Conservation (phyloP, 2,888 invertebrate genomes). For the Cheilosia vernalis region DNA sequence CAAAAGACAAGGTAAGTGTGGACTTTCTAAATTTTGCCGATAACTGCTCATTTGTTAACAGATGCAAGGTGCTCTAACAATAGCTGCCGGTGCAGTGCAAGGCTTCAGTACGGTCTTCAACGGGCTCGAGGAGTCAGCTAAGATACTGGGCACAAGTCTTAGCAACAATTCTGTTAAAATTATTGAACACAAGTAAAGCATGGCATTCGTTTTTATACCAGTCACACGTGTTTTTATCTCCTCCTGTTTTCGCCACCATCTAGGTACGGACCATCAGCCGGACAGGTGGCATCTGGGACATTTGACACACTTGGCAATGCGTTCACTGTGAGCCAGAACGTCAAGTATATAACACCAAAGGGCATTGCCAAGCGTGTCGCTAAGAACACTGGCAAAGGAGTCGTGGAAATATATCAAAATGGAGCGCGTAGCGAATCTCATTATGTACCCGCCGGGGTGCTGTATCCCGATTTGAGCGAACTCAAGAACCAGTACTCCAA, state of each 20-base stretch:
- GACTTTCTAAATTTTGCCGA: not conserved
- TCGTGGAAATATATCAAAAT: conserved; percentile 83
- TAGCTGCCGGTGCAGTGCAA: conserved; percentile 89
- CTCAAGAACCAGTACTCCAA: conserved; percentile 76
- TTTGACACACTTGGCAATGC: conserved; percentile 89
- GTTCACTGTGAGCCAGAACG: conserved; percentile 87
- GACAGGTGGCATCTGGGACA: conserved; percentile 87
- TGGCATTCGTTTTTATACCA: conserved; percentile 15
- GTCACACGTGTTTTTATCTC: not conserved
- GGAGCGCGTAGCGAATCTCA: conserved; percentile 78
- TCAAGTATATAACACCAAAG: conserved; percentile 87
- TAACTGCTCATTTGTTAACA: conserved; percentile 9
- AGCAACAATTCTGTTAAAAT: conserved; percentile 90
- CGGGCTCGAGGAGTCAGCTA: conserved; percentile 89
- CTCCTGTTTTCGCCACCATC: not conserved
- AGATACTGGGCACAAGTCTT: conserved; percentile 86
- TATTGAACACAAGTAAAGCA: conserved; percentile 88
- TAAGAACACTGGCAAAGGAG: conserved; percentile 86
- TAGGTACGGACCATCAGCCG: conserved; percentile 89
- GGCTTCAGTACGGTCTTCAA: conserved; percentile 89
- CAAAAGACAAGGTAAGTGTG: conserved; percentile 83
- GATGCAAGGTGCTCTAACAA: conserved; percentile 83
- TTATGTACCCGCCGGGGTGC: conserved; percentile 80
- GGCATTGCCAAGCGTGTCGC: conserved; percentile 87
- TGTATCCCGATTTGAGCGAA: conserved; percentile 81